Evolutionary conservation across 2,888 invertebrate species (phyloP), one percentile per base, ranked within the genome.

Genomic region (Thera britannica): DNA sequence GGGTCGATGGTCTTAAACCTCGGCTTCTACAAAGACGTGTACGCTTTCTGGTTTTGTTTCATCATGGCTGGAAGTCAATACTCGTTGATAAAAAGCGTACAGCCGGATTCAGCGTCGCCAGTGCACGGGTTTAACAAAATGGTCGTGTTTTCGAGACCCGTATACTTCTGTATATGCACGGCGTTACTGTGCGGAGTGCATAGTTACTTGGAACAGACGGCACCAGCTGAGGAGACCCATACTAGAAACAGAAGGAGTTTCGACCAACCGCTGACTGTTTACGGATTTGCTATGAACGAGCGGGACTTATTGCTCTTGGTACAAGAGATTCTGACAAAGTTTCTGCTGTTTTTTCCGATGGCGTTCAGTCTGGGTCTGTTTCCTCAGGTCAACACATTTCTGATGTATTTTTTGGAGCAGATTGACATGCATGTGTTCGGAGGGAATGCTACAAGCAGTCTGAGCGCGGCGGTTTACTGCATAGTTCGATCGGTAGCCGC

Each of bases 11-110:
- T 99, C 44, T 93, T 99, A 6, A 96, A 97, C 82, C 94, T 96
- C 57, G 96, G 97, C 59, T 97, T 98, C 86, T 99, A 98, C 91
- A 96, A 96, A 79, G 99, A 99, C 86, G 95, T 99, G 63, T 97
- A 97, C 80, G 97, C 99, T 12, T 98, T 99, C 87, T 94, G 98
- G 83, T 98, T 99, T 89, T 99, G 99, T 91, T 97, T 99, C 79
- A 98, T 99, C n/a, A 98, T 99, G 79, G 99, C 99, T 0, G 97
- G 98, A 12, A 98, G 99, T 82, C 99, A 99, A 89, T 99, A 99
- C 89, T 99, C 98, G 0, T 92, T 99, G 75, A 91, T 99, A 73
- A 99, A 99, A 92, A 99, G 99, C 76, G 99, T 99, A 1, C 99
- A 99, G 84, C 99, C 99, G 0, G 99, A 99, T 89, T 98, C 99